Base-by-base conservation (phyloP, 1,140 invertebrate species). In the Calliopsis andreniformis region DNA sequence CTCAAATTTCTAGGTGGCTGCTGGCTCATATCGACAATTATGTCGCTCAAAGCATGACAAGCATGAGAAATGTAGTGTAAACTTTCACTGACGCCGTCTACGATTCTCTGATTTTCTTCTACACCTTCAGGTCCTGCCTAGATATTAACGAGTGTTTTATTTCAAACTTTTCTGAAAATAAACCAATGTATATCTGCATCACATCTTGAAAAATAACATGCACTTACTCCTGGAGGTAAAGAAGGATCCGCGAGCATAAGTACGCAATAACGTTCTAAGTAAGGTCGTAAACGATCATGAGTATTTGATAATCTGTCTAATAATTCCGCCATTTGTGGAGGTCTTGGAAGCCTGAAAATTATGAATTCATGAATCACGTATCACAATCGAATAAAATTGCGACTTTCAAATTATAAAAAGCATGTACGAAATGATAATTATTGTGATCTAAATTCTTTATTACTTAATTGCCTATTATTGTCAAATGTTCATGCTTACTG, bases 21-120 rank as follows among this genome's bases (percentile, higher is more conserved):
- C 76, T 94, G 93, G 30, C 92, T 92, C 39, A 96, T 93, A 79
- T 97, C 94, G 47, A 97, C 93, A 89, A 95, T 95, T 39, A 98
- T 93, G 86, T 99, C 98, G 87, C 97, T 98, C 12, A 98, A 91
- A 4, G 95, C 95, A 89, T 99, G 98, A 89, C 96, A 96, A 28
- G 96, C 95, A 87, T 98, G 98, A 7, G 96, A 94, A 66, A 98
- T 91, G 67, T 95, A 95, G 88, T 99, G 98, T 76, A 98, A 93
- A 28, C 96, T 93, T 88, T 97, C 95, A 0, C 95, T 95, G 1
- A 97, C 95, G 18, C 94, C 91, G 84, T 96, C 95, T 47, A 96
- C 94, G 28, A 95, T 89, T 4, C 93, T 92, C 86, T 97, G 96
- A 6, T 93, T 93, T 72, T 93, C 89, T 64, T 93, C 92, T n/a